These are phyloP conservation scores for Sminthopsis crassicaudata DNA, from an alignment of 2,113 vertebrate genomes.

Conservation along the genomic window DNA sequence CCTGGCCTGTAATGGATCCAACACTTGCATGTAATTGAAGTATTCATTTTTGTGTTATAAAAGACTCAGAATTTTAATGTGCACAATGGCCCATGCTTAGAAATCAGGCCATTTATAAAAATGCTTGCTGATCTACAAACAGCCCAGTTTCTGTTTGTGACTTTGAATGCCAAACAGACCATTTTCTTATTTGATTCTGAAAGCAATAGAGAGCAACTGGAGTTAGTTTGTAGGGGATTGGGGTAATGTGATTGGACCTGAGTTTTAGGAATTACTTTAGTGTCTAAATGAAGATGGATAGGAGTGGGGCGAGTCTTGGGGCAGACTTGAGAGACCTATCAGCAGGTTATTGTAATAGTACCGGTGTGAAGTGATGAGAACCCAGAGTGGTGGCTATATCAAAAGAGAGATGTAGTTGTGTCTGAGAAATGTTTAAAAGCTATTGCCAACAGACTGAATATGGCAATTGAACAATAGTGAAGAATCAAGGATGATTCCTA, in stretches of 20 bases:
- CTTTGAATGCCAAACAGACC: not conserved
- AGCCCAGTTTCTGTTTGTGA: not conserved
- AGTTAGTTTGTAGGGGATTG: not conserved
- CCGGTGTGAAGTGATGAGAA: not conserved
- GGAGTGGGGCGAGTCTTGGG: not conserved
- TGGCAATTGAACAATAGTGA: not conserved
- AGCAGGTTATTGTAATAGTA: not conserved
- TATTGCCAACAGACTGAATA: not conserved
- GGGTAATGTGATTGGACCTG: not conserved
- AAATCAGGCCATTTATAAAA: not conserved
- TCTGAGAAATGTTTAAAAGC: not conserved
- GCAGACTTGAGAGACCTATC: not conserved
- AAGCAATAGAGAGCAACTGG: not conserved
- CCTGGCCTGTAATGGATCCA: not conserved
- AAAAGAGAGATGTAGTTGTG: not conserved
- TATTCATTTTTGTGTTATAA: not conserved
- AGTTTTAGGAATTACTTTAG: not conserved
- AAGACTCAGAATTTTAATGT: not conserved
- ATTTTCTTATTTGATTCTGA: not conserved
- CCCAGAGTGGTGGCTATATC: not conserved
- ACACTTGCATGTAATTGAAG: not conserved
- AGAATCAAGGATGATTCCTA: not conserved
- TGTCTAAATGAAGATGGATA: not conserved
- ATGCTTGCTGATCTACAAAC: not conserved
- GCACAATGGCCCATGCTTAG: not conserved